Percentiles rank a stretch among this genome's conserved stretches.
These are phyloP conservation scores for Melanocharis versteri DNA, from an alignment of 2,113 vertebrate species.

Conservation along the genomic window DNA sequence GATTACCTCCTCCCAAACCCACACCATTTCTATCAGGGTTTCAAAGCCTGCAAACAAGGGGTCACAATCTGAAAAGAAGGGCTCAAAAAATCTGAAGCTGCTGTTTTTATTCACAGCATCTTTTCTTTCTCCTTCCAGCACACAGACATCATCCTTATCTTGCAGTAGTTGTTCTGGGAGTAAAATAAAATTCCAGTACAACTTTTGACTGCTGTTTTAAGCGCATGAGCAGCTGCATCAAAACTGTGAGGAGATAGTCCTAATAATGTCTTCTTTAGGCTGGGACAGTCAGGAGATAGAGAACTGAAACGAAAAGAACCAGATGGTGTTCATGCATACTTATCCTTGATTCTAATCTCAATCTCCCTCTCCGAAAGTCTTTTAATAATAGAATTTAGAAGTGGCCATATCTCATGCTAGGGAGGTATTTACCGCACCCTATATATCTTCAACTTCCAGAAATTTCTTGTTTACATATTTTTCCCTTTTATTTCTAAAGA, in stretches of 20 bases:
- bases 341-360: background rate
- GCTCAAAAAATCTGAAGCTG: background rate
- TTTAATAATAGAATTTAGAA: background rate
- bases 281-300: no score
- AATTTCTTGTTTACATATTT: background rate
- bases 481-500: background rate
- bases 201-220: background rate
- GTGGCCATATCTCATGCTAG: background rate
- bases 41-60: constrained; percentile 21
- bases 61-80: background rate
- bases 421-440: background rate
- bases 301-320: background rate
- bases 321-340: background rate
- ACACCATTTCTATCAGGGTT: background rate
- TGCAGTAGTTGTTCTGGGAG: background rate
- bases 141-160: background rate
- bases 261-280: background rate
- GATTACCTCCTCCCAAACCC: constrained; percentile 18
- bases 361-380: background rate
- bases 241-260: background rate
- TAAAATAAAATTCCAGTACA: background rate
- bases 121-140: background rate
- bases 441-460: background rate
- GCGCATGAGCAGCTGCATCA: background rate
- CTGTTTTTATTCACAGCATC: background rate